These are phyloP conservation scores for Copidosoma aretas DNA, from an alignment of 2,888 invertebrate genomes.

Conservation along the genomic window DNA sequence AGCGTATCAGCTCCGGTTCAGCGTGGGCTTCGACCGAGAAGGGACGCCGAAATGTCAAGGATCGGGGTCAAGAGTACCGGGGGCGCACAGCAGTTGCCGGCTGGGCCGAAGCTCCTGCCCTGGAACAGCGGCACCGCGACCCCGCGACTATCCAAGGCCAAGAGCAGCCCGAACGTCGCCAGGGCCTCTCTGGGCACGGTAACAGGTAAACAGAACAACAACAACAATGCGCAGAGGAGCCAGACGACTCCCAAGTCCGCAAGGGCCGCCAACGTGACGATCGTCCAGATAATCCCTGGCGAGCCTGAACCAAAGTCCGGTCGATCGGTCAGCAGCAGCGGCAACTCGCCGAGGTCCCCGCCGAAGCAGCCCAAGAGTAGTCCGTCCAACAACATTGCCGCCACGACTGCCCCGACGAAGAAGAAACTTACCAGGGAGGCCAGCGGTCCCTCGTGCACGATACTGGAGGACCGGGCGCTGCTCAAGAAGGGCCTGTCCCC, in stretches of 20 bases:
- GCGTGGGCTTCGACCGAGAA: no score
- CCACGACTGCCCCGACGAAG: conserved; percentile 32
- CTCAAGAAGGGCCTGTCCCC: conserved; percentile 56
- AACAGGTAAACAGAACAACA: no score
- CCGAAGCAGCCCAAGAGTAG: background rate
- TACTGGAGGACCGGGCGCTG: conserved; percentile 56
- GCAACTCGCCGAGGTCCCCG: conserved; percentile 1
- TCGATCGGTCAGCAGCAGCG: background rate
- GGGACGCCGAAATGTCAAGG: conserved; percentile 31
- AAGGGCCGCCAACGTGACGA: conserved; percentile 40
- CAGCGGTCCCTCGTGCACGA: conserved; percentile 54
- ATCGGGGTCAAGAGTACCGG: conserved; percentile 29
- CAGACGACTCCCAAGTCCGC: background rate
- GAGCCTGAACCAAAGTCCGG: no score
- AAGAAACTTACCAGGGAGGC: conserved; percentile 44
- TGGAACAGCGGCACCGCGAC: conserved; percentile 17
- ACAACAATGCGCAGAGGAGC: background rate
- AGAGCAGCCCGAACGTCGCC: conserved; percentile 57
- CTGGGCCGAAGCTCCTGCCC: background rate
- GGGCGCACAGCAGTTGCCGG: no score
- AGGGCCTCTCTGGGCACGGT: conserved; percentile 34
- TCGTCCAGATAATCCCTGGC: conserved; percentile 42
- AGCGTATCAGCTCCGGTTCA: no score
- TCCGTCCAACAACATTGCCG: conserved; percentile 2
- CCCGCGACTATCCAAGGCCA: conserved; percentile 54